These are phyloP conservation scores for Oceanodroma tethys DNA, from an alignment of 2,113 vertebrate species.

Conservation along the genomic window DNA sequence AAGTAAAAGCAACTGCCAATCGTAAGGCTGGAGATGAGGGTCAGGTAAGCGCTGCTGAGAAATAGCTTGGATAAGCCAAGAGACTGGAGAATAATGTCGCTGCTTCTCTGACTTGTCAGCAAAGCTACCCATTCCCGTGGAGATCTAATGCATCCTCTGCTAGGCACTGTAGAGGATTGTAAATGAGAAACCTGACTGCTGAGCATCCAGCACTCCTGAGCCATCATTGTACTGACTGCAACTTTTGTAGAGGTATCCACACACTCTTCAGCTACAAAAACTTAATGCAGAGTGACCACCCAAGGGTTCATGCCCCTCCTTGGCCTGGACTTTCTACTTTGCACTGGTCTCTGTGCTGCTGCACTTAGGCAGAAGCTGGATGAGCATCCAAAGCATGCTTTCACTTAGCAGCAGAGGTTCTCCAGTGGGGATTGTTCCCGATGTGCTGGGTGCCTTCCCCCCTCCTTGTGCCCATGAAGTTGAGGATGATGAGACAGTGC, in stretches of 20 bases:
- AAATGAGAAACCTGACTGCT: neutral
- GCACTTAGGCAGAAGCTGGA: neutral
- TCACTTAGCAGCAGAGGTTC: neutral
- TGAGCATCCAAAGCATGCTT: neutral
- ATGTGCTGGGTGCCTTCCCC: no score
- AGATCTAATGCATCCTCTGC: neutral
- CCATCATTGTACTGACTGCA: neutral
- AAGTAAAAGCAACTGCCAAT: neutral
- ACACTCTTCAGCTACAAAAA: neutral
- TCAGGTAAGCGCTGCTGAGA: neutral
- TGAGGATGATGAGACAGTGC: neutral
- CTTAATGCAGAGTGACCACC: neutral
- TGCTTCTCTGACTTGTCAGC: neutral
- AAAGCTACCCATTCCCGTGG: neutral
- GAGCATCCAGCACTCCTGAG: neutral
- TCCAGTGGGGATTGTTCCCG: neutral
- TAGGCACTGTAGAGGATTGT: neutral
- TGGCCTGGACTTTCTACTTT: neutral
- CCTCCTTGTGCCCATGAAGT: fast-evolving
- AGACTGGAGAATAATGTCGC: no score
- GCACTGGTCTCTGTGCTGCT: neutral
- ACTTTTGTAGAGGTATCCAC: neutral
- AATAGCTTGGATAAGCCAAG: neutral
- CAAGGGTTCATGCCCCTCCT: neutral
- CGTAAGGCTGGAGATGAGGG: neutral